Conservation (phyloP, 64 coral and sea anemone species). For the Catalaphyllia jardinei region DNA sequence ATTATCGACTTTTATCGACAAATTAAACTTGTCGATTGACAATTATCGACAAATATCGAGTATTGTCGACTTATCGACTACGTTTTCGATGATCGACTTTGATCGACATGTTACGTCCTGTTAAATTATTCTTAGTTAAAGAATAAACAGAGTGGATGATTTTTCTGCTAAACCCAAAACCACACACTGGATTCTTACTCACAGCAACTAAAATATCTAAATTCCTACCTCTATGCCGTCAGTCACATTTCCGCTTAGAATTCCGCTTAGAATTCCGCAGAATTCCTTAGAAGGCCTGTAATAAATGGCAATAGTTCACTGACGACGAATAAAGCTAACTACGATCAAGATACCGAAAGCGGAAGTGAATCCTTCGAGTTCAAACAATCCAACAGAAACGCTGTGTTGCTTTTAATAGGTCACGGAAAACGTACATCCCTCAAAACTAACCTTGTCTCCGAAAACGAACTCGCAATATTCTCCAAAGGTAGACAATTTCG, state of each 20-base stretch:
- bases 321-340: background rate
- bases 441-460: background rate
- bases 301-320: background rate
- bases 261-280: background rate
- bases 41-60: too few species aligned
- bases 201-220: background rate
- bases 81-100: too few species aligned
- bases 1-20: too few species aligned
- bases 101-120: too few species aligned
- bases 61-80: too few species aligned
- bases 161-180: too few species aligned
- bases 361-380: background rate
- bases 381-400: background rate
- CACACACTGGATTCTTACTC: background rate
- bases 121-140: too few species aligned
- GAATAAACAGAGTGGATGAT: background rate
- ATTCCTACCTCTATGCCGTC: slow-evolving; percentile 1
- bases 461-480: background rate
- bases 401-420: background rate
- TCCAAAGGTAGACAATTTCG: background rate
- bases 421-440: background rate
- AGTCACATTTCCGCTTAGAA: background rate
- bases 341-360: background rate
- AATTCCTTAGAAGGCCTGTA: too few species aligned
- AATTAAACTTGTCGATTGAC: too few species aligned